These are phyloP conservation scores for Actinopyga echinites DNA, from an alignment of 53 echinoderm and acorn worm genomes.

Conservation along the genomic window DNA sequence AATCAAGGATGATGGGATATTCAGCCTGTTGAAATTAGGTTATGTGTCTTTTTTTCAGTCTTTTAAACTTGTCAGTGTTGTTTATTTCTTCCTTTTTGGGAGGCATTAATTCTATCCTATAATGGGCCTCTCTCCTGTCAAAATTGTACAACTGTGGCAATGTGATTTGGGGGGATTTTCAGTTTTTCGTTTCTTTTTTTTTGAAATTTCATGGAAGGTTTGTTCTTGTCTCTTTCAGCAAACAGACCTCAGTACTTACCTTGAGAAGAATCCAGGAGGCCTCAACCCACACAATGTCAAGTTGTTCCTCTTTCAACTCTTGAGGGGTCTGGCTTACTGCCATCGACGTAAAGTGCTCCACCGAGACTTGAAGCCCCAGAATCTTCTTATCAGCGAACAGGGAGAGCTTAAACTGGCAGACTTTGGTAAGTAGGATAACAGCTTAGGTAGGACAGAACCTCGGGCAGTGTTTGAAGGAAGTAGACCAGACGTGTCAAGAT, in stretches of 20 bases:
- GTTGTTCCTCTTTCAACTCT: slow-evolving; percentile 93
- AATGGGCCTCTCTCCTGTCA: no score
- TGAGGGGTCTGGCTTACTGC: slow-evolving; percentile 87
- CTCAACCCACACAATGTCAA: slow-evolving; percentile 85
- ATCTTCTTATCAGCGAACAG: slow-evolving; percentile 90
- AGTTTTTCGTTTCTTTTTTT: slow-evolving; percentile 2
- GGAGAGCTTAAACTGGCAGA: slow-evolving; percentile 98
- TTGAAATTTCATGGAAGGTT: not conserved
- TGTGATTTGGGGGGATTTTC: not conserved
- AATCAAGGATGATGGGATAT: no score
- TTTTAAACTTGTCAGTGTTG: no score
- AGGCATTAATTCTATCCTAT: no score
- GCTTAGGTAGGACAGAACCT: no score
- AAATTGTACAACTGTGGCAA: not conserved
- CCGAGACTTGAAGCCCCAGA: slow-evolving; percentile 97
- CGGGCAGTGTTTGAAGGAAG: no score
- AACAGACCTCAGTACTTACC: slow-evolving; percentile 93
- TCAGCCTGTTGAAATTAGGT: no score
- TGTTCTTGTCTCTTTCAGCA: slow-evolving; percentile 58
- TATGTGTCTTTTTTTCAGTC: no score
- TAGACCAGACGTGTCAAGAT: no score
- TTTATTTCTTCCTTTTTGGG: no score
- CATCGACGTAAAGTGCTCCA: slow-evolving; percentile 86
- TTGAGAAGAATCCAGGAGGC: slow-evolving; percentile 92
- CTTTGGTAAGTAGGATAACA: slow-evolving; percentile 71